Percentiles rank a stretch among this genome's conserved stretches.
Conservation (phyloP, 2,888 invertebrate species). For the Microchrysa polita region DNA sequence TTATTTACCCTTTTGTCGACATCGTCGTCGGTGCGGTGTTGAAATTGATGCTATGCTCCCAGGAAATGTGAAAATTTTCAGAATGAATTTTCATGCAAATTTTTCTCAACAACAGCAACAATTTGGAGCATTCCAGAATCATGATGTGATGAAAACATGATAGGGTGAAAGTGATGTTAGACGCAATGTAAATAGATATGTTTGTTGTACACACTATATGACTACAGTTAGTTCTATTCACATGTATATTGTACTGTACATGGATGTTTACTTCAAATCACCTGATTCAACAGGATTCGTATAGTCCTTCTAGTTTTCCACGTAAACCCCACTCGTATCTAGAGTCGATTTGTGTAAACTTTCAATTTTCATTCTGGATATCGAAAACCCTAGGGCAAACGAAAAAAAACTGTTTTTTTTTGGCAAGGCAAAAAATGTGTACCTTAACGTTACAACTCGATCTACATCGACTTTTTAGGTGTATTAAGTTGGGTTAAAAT, state of each 20-base stretch:
- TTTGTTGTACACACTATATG: no score
- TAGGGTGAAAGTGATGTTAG: neutral
- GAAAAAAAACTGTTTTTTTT: no score
- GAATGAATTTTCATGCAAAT: slow-evolving; percentile 9
- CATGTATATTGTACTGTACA: no score
- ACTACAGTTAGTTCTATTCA: no score
- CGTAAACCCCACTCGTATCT: neutral
- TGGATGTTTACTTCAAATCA: no score
- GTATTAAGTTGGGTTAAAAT: neutral
- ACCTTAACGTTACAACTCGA: neutral
- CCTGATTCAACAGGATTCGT: no score
- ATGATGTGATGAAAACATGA: neutral
- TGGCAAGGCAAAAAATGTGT: neutral
- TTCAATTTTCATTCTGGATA: neutral
- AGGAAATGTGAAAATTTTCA: neutral
- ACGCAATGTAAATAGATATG: neutral
- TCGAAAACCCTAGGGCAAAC: no score
- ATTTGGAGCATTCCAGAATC: neutral
- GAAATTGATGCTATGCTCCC: neutral
- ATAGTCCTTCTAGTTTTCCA: no score
- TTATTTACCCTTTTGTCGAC: neutral
- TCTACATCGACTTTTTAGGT: neutral
- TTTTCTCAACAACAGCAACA: neutral
- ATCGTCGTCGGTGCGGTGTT: no score
- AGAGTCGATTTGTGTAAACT: neutral